Evolutionary conservation across 2,888 invertebrate genomes (phyloP).

Genomic region (Pecten maximus): DNA sequence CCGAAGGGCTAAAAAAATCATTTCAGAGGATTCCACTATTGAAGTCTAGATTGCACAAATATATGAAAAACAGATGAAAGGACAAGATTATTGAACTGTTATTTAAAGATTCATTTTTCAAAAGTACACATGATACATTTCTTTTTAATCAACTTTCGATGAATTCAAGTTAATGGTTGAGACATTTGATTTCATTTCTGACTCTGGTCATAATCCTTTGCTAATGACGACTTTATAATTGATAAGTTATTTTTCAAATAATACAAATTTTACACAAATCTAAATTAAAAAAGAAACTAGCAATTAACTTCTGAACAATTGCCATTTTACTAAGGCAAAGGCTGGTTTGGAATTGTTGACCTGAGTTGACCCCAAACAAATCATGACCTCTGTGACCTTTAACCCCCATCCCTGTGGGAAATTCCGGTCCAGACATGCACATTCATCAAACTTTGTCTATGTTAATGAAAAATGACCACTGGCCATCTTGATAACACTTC

Average conservation of each 20-base stretch:
- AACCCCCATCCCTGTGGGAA: not conserved
- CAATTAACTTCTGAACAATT: too few relatives aligned
- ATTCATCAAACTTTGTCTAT: slow-evolving; percentile 20
- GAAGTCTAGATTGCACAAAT: not conserved
- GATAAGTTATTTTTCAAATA: too few relatives aligned
- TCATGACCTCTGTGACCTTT: not conserved
- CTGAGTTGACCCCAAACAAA: not conserved
- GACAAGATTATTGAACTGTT: not conserved
- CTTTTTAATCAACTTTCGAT: not conserved
- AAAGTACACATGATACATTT: not conserved
- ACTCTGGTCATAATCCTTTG: too few relatives aligned
- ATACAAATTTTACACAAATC: too few relatives aligned
- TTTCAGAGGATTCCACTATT: not conserved
- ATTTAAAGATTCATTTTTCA: not conserved
- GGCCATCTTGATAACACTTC: slow-evolving; percentile 27
- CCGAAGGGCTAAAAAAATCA: not conserved
- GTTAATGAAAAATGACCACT: slow-evolving; percentile 1
- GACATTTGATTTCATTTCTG: too few relatives aligned
- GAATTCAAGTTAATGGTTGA: not conserved
- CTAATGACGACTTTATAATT: too few relatives aligned
- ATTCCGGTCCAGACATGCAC: not conserved
- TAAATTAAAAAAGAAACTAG: too few relatives aligned
- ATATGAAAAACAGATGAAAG: not conserved
- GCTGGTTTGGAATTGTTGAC: not conserved
- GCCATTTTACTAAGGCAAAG: not conserved